Evolutionary conservation across 2,113 vertebrate species (phyloP), one percentile per base, ranked within the genome.

Genomic region (Lepus americanus): DNA sequence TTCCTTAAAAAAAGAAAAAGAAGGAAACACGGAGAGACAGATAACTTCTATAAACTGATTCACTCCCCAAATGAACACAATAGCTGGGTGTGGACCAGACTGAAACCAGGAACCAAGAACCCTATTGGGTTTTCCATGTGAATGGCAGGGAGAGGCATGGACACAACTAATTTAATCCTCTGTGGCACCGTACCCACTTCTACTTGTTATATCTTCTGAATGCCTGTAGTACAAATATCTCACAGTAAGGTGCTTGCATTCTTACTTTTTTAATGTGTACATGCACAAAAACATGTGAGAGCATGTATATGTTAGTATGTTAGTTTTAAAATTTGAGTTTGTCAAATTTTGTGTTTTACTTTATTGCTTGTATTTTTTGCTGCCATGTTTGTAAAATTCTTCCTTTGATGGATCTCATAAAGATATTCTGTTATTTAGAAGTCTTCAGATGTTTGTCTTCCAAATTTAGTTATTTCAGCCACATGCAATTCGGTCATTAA

Each of bases 261-360:
- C 77, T 74, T 59, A 36, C 74, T 89, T 74, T 4, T 53, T 95
- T 83, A 88, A 51, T 55, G 7, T 76, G n/a, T 20, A 44, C 44
- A 44, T 7, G 44, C 44, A 44, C 44, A 44, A 1, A 44, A 44
- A 44, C 44, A 44, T 44, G 44, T 44, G 6, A 44, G 6, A 39
- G 39, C 66, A 33, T 85, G 49, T 69, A 10, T 63, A 27, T 53
- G 64, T 78, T 33, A 64, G 10, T 23, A 44, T 67, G 17, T 10
- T 76, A 27, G 14, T 86, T 83, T 78, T 87, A 39, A 87, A 90
- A 25, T 83, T 66, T 73, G 3, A 63, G 8, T 72, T 77, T 90
- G 33, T 77, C 25, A 66, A 36, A 59, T 36, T 87, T 89, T 53
- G 79, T 64, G 63, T 79, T 95, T 94, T 59, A 6, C 25, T 63